Evolutionary conservation across 2,113 vertebrate genomes (phyloP), one percentile per base, ranked within the genome.

Genomic region (Calonectris borealis): DNA sequence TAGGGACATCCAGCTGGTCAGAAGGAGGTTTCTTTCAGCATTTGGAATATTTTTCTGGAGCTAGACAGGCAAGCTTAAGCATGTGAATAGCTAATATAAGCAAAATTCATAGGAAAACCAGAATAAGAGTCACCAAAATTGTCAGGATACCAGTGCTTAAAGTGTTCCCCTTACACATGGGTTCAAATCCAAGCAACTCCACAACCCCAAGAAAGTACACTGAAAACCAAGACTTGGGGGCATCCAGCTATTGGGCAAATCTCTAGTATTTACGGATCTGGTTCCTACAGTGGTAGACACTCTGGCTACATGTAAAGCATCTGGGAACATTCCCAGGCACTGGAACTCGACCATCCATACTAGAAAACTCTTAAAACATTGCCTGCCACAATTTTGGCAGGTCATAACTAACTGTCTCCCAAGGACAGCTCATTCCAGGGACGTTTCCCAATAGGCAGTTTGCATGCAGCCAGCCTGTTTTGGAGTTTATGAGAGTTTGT

Each of bases 371-470:
- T 87, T 87, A 85, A 96, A 96, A 68, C 57, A 40, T 52, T 87
- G 78, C 84, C 91, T 96, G 57, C 52, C 89, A 72, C 70, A 90
- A 61, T 89, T 96, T 55, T 95, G 91, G 91, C 91, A 91, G 73
- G 27, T 84, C 70, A 76, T 76, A 93, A 88, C 83, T 89, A 87
- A 73, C 42, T 52, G n/a, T 62, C 7, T 96, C 86, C 69, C 57
- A 91, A 94, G 70, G 89, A 84, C 61, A 91, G 38, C 44, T 93
- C 84, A 69, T 91, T 95, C 77, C 91, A 93, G 77, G 83, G 65
- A 82, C 15, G 0, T 87, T 82, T 89, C 81, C 86, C 91, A 87
- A 25, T 27, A 87, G 70, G 49, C 57, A 89, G 70, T 44, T 84
- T 34, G 16, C 61, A 83, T 2, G 32, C 62, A 96, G 69, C 48